These are phyloP conservation scores for Cynopterus brachyotis DNA, from an alignment of 2,113 vertebrate genomes.

Conservation along the genomic window DNA sequence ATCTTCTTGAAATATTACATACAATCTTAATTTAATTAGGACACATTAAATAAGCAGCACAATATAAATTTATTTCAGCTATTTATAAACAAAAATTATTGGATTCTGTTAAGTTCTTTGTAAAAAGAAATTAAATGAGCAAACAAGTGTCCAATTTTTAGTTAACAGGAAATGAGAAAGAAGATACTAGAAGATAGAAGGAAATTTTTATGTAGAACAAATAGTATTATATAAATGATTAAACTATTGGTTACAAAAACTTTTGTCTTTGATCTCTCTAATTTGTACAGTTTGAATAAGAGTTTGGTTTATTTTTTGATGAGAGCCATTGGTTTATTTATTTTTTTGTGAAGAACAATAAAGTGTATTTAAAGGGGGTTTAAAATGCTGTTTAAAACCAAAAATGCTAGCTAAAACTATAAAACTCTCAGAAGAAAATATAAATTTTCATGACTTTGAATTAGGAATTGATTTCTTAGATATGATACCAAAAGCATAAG, in stretches of 20 bases:
- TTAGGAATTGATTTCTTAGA: neutral
- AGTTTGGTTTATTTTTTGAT: neutral
- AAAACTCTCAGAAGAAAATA: neutral
- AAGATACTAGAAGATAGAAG: neutral
- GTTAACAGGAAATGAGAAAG: neutral
- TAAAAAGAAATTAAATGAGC: neutral
- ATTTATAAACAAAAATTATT: neutral
- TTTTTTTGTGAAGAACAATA: neutral
- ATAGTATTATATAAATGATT: neutral
- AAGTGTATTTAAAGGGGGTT: neutral
- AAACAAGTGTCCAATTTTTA: neutral
- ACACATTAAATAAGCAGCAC: neutral
- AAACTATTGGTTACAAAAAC: neutral
- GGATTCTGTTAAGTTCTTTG: neutral
- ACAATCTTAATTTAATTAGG: constrained; percentile 8
- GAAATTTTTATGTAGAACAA: neutral
- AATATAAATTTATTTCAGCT: neutral
- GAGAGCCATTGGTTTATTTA: neutral
- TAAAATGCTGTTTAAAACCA: neutral
- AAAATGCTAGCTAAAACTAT: neutral
- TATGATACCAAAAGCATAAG: neutral
- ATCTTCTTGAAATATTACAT: neutral
- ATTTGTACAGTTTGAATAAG: neutral
- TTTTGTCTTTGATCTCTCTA: neutral
- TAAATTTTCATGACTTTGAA: neutral